Evolutionary conservation across 1,140 invertebrate species (phyloP).

Genomic region (Zeugodacus cucurbitae): DNA sequence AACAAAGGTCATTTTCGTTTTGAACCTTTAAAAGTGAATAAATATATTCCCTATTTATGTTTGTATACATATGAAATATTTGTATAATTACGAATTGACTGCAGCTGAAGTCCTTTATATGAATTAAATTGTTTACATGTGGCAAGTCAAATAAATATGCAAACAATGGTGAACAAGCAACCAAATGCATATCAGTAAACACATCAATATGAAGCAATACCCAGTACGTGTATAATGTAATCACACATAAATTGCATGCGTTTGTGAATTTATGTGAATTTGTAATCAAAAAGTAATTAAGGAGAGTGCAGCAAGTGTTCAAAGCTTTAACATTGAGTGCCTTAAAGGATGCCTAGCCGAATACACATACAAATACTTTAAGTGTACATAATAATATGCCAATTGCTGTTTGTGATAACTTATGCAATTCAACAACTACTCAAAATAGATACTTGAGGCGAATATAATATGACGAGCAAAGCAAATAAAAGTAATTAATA

Average conservation of each 20-base stretch:
- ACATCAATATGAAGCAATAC: neutral
- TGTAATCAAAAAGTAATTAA: slow-evolving; percentile 18
- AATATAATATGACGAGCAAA: neutral
- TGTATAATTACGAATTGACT: neutral
- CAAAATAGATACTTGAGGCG: neutral
- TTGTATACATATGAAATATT: too few relatives aligned
- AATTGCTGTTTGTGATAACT: neutral
- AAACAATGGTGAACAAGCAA: neutral
- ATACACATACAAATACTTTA: neutral
- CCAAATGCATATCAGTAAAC: neutral
- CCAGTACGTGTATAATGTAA: neutral
- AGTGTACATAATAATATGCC: neutral
- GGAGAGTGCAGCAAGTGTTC: neutral
- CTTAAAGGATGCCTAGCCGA: neutral
- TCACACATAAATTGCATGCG: neutral
- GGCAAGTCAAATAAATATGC: neutral
- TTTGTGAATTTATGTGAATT: neutral
- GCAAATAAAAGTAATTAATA: neutral
- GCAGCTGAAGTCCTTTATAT: neutral
- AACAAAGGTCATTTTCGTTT: too few relatives aligned
- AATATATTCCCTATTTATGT: too few relatives aligned
- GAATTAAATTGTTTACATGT: neutral
- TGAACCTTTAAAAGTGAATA: too few relatives aligned
- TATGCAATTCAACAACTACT: neutral
- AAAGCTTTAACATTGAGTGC: neutral